These are phyloP conservation scores for Enteromius viviparus DNA, from an alignment of 2,797 vertebrate genomes.

Conservation along the genomic window DNA sequence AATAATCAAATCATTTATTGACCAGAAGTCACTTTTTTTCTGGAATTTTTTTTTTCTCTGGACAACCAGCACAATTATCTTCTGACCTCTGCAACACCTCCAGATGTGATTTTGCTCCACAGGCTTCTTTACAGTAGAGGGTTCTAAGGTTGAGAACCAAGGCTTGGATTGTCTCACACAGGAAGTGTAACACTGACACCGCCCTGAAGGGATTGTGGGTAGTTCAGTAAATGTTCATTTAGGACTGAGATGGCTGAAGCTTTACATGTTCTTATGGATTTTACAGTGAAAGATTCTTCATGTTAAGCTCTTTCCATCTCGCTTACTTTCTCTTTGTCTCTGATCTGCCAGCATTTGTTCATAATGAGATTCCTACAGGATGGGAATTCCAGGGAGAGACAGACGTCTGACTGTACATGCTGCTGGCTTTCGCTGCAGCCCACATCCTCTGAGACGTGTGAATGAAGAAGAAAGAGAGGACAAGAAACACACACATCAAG, in stretches of 20 bases:
- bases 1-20: neutral
- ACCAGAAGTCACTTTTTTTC: neutral
- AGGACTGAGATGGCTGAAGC: constrained; percentile 43
- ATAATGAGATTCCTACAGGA: constrained; percentile 63
- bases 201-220: constrained; percentile 42
- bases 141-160: neutral
- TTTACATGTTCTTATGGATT: constrained; percentile 43
- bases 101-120: constrained; percentile 1
- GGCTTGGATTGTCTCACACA: constrained; percentile 20
- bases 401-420: constrained; percentile 55
- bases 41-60: neutral
- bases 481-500: constrained; percentile 44
- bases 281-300: constrained; percentile 29
- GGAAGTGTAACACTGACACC: constrained; percentile 11
- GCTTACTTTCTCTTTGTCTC: constrained; percentile 38
- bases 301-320: constrained; percentile 25
- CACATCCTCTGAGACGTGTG: constrained; percentile 74
- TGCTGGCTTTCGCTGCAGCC: constrained; percentile 55
- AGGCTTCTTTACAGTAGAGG: constrained; percentile 1
- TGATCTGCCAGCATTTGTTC: constrained; percentile 54
- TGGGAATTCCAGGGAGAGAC: constrained; percentile 59
- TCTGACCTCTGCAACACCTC: constrained; percentile 1
- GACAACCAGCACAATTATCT: neutral
- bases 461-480: constrained; percentile 68
- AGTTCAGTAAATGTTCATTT: constrained; percentile 58